Conservation (phyloP, 2,113 vertebrate species). For the Crocuta crocuta region DNA sequence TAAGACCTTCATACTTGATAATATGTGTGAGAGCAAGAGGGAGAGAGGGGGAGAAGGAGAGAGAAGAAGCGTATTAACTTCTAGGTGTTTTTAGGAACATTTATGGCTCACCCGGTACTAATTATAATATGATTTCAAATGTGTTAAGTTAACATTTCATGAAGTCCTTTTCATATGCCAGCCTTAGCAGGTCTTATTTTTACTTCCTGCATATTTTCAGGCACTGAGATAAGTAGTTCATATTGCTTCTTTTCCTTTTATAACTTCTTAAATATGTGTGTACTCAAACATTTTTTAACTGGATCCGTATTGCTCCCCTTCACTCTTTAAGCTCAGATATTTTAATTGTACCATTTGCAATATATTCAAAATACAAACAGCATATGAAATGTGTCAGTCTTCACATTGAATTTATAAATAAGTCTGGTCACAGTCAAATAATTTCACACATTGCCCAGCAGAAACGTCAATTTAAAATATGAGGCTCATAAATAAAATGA, state of each 20-base stretch:
- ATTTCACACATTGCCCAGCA: conserved; percentile 82
- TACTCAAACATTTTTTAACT: conserved; percentile 76
- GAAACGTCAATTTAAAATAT: conserved; percentile 80
- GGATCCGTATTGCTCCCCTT: conserved; percentile 54
- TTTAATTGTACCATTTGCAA: conserved; percentile 82
- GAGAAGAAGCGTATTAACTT: conserved; percentile 52
- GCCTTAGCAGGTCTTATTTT: conserved; percentile 81
- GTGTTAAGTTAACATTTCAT: conserved; percentile 84
- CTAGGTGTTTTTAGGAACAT: conserved; percentile 75
- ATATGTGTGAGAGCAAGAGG: not conserved
- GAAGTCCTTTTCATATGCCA: conserved; percentile 82
- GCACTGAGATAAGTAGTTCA: conserved; percentile 80
- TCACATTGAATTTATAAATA: conserved; percentile 80
- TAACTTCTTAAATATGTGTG: conserved; percentile 80
- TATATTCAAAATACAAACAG: conserved; percentile 70
- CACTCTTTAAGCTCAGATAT: conserved; percentile 71
- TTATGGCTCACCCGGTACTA: conserved; percentile 70
- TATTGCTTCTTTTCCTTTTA: conserved; percentile 79
- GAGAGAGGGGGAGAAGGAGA: not conserved
- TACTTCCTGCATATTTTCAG: conserved; percentile 80
- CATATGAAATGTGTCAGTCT: conserved; percentile 80
- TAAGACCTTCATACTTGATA: conserved; percentile 7
- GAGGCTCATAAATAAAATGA: conserved; percentile 83
- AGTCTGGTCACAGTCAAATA: conserved; percentile 81
- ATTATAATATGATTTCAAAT: conserved; percentile 81